Base-by-base conservation (phyloP, 2,888 invertebrate genomes). In the Rhamnusium bicolor region DNA sequence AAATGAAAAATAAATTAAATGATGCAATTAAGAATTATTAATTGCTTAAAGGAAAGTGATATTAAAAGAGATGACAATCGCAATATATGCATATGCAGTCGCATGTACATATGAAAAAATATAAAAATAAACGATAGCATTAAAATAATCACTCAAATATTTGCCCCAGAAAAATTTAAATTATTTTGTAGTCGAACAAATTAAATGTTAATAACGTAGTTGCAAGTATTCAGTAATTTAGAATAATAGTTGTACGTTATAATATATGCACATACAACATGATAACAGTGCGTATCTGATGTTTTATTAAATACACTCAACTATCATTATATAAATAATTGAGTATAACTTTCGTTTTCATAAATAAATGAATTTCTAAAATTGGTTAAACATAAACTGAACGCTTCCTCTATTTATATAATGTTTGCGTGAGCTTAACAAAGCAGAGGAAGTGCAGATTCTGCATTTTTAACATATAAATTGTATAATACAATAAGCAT, bases 351-450 rank as follows among this genome's bases (percentile, higher is more conserved):
- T 73, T 73, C 73, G 32, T 72, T 69, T 73, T 75, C 63, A 67
- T 66, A 69, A 72, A 77, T 72, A 72, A 77, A 74, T 66, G 73
- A 77, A 81, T 83, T 83, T 81, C 79, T 79, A 79, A 82, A 83
- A 81, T 76, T 76, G 76, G 72, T 75, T 75, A 79, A 82, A 81
- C 77, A 77, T 72, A 75, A 80, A 81, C 69, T 75, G 79, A 79
- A 79, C 76, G 80, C 81, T 85, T 85, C 84, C 84, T 83, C 78
- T 78, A 79, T 82, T 84, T 84, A 84, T 82, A 77, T 83, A 84
- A 84, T 73, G 79, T 80, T 84, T 82, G 84, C 84, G 84, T 84
- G 84, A 75, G 69, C 69, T 72, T 73, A 79, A 85, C 84, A 84
- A 84, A 84, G 79, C 79, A 82, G 71, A 84, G 85, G 85, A 85